Conservation (phyloP, 2,888 invertebrate species). For the Pristionchus exspectatus region DNA sequence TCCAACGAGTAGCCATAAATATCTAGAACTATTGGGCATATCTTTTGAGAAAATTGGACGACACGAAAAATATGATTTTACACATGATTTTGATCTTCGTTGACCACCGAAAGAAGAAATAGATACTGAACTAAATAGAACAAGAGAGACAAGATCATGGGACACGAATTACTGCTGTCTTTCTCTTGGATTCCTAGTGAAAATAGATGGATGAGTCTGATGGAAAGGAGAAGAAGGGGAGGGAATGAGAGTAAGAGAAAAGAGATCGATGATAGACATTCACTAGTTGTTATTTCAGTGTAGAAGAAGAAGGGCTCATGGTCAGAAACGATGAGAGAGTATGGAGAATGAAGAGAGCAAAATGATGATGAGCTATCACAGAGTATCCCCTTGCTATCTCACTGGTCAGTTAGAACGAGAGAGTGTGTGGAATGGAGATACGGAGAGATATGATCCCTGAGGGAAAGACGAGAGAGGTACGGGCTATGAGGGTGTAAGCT, state of each 20-base stretch:
- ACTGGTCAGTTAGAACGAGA: background rate
- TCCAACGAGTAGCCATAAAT: background rate
- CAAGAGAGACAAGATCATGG: background rate
- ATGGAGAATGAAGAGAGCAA: background rate
- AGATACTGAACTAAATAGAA: background rate
- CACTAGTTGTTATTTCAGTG: slow-evolving; percentile 33
- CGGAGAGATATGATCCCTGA: background rate
- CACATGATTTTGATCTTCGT: background rate
- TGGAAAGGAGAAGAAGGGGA: background rate
- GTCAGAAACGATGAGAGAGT: slow-evolving; percentile 14
- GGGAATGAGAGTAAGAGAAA: slow-evolving; percentile 4
- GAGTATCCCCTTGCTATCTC: background rate
- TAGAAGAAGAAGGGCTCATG: background rate
- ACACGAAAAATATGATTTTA: background rate
- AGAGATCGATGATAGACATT: slow-evolving; percentile 41
- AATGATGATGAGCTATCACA: background rate
- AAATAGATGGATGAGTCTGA: slow-evolving; percentile 31
- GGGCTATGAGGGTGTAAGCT: background rate
- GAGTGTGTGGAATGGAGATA: background rate
- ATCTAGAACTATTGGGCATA: background rate
- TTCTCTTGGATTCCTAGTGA: too few relatives aligned
- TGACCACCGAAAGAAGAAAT: background rate
- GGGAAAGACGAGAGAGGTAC: background rate
- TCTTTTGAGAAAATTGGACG: background rate
- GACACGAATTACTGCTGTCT: background rate